phyloP scores from a whole-genome alignment of 2,797 vertebrate species.

The Bovichtus diacanthus region DNA sequence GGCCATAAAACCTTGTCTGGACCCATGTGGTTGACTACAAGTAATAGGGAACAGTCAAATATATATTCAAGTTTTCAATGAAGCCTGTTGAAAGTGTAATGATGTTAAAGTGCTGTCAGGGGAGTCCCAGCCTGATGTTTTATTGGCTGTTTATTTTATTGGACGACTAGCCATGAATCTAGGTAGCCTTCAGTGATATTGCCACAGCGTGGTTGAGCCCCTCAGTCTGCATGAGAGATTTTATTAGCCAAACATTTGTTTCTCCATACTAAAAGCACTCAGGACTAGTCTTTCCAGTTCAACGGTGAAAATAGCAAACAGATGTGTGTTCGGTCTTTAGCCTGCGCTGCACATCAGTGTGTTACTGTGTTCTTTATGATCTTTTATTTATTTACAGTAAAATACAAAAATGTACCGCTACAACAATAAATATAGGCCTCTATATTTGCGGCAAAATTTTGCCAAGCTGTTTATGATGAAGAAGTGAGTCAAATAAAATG shows the following conservation, averaged over 20 bases:
- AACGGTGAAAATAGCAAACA: conserved; percentile 80
- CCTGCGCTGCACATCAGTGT: conserved; percentile 32
- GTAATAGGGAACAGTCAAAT: conserved; percentile 78
- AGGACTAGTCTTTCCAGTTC: conserved; percentile 73
- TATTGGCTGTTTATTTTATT: conserved; percentile 87
- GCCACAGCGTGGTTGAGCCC: conserved; percentile 75
- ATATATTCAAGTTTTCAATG: conserved; percentile 82
- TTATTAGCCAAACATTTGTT: conserved; percentile 85
- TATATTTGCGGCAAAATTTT: conserved; percentile 2
- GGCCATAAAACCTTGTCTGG: conserved; percentile 72
- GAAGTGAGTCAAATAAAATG: conserved; percentile 33
- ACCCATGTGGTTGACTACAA: conserved; percentile 70
- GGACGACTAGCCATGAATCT: conserved; percentile 82
- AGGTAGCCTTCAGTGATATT: conserved; percentile 82
- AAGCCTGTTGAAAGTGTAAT: conserved; percentile 84
- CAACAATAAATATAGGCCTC: background rate
- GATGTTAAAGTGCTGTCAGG: conserved; percentile 83
- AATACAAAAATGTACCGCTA: conserved; percentile 25
- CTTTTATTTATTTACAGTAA: conserved; percentile 49
- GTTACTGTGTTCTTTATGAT: conserved; percentile 31
- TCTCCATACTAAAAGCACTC: conserved; percentile 62
- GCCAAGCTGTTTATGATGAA: conserved; percentile 27
- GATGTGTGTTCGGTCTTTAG: conserved; percentile 70
- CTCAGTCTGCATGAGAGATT: conserved; percentile 80
- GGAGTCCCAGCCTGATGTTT: conserved; percentile 78